phyloP scores from a whole-genome alignment of 2,113 vertebrate species.

The Proterorhinus semilunaris region DNA sequence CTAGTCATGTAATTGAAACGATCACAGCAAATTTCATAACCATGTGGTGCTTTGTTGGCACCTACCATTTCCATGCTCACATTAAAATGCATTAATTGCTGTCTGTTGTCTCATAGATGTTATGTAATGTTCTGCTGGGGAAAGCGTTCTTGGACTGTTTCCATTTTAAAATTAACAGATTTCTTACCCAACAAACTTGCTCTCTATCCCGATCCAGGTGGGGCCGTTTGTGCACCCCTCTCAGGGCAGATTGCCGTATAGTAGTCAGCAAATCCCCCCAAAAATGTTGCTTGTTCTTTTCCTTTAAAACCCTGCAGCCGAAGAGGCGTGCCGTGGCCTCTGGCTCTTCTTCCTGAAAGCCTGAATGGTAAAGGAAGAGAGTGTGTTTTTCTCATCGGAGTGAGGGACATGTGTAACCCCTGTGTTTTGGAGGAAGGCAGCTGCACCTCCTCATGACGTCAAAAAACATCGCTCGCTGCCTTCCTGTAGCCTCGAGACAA shows the following conservation, averaged over 20 bases:
- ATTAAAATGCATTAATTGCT: not conserved
- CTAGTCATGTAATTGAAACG: not conserved
- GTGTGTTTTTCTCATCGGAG: not conserved
- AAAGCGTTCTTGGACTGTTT: not conserved
- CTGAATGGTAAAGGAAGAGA: not conserved
- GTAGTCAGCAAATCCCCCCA: too few relatives aligned
- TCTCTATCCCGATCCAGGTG: too few relatives aligned
- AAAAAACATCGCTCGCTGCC: not conserved
- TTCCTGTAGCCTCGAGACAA: conserved; percentile 33
- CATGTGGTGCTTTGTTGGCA: not conserved
- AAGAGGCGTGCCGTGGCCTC: not conserved
- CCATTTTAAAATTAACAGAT: too few relatives aligned
- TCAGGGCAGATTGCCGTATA: too few relatives aligned
- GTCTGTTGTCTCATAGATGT: not conserved
- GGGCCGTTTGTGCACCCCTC: too few relatives aligned
- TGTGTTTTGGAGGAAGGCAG: conserved; percentile 16
- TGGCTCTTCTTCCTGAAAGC: not conserved
- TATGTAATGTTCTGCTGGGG: not conserved
- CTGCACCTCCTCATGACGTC: conserved; percentile 20
- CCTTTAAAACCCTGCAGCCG: not conserved
- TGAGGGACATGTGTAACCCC: conserved; percentile 13
- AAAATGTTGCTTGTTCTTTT: not conserved
- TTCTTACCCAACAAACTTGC: too few relatives aligned
- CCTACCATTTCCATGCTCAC: not conserved
- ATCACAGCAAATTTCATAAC: not conserved